Base-by-base conservation (phyloP, 2,797 vertebrate genomes). In the Molossus molossus region DNA sequence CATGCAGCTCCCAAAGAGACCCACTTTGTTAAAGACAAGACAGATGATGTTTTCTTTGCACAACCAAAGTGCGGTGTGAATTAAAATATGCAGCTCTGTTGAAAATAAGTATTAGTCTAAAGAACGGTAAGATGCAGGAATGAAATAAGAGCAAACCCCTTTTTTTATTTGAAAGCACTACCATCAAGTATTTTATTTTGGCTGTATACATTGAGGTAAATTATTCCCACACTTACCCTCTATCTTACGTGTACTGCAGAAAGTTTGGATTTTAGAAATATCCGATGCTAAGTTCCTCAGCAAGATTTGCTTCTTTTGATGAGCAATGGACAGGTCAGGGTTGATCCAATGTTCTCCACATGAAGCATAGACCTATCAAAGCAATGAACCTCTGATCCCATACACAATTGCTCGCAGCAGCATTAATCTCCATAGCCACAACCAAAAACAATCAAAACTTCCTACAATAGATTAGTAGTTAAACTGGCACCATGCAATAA, bases 321-420 rank as follows among this genome's bases (percentile, higher is more conserved):
- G 93, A 73, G 79, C 76, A 60, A 67, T 21, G 55, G 90, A 97
- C 80, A 97, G 45, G 13, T 96, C 83, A 27, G 98, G 98, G 89
- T 93, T 92, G 92, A 98, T 92, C 98, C 97, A 97, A 0, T 79
- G 93, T 73, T 98, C 98, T 90, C 98, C 98, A 65, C 97, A 97
- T 13, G 98, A 98, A 88, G 97, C 97, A 13, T 98, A 98, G 0
- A 98, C 96, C 98, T 98, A 27, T 83, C 73, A 77, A 92, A 97
- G 76, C 88, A 72, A 79, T 6, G 84, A 90, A 1, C 45, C 13
- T 76, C 7, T 40, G 50, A n/a, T 70, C 10, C 50, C 21, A 1
- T 2, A 13, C 57, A 21, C 14, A 29, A 45, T 8, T 15, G 20
- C 27, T 72, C 5, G 8, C 21, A 84, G 23, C 18, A 70, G 13